Percentiles rank a stretch among this genome's conserved stretches.
Conservation (phyloP, 2,797 vertebrate genomes). For the Carcharodon carcharias region DNA sequence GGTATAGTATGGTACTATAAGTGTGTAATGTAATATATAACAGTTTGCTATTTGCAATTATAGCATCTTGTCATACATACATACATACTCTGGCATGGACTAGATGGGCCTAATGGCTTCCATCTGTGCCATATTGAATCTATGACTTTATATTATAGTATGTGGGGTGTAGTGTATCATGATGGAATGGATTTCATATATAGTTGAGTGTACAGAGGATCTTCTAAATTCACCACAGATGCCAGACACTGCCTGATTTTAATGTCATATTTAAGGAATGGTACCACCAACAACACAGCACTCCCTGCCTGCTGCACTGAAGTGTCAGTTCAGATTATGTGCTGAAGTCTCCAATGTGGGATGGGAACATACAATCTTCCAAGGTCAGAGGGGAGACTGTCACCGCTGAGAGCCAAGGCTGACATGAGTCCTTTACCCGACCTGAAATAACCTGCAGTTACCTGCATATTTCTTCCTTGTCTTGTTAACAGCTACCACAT, state of each 20-base stretch:
- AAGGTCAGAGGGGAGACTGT: no score
- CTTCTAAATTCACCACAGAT: not conserved
- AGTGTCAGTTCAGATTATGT: not conserved
- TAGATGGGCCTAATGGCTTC: not conserved
- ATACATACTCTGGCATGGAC: not conserved
- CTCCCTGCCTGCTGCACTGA: not conserved
- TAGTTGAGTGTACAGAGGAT: not conserved
- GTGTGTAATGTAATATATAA: not conserved
- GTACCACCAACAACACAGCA: not conserved
- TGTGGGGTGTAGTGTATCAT: not conserved
- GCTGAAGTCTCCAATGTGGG: not conserved
- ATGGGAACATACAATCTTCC: no score
- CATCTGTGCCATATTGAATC: not conserved
- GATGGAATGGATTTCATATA: not conserved
- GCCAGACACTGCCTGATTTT: not conserved
- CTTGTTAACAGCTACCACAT: conserved; percentile 41
- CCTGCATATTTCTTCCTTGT: not conserved
- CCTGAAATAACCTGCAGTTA: not conserved
- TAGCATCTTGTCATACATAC: not conserved
- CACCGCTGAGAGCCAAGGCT: no score
- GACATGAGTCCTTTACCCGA: not conserved
- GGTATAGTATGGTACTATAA: not conserved
- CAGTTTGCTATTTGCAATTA: not conserved
- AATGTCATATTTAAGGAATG: not conserved
- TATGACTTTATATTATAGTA: not conserved